These are phyloP conservation scores for Drosophila bipectinata DNA, from an alignment of 1,140 invertebrate species.

Conservation along the genomic window DNA sequence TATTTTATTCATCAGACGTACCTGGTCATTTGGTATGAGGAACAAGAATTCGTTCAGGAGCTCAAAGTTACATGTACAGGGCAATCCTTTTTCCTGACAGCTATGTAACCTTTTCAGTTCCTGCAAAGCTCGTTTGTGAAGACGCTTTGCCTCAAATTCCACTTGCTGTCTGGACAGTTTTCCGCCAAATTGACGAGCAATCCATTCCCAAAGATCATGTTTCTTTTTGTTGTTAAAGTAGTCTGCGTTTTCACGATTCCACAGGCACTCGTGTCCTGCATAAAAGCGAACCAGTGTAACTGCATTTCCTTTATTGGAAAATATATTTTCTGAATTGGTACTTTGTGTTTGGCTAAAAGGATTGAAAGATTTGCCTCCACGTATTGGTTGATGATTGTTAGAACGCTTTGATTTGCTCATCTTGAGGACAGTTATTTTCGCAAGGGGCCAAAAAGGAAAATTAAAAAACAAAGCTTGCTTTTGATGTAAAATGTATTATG, in stretches of 20 bases:
- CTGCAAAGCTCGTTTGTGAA: constrained; percentile 11
- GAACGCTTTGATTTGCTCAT: constrained; percentile 10
- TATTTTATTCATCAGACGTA: neutral
- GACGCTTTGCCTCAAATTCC: constrained; percentile 3
- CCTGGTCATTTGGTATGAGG: constrained; percentile 4
- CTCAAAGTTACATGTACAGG: constrained; percentile 4
- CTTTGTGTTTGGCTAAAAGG: neutral
- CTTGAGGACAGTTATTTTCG: neutral
- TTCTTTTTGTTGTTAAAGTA: constrained; percentile 13
- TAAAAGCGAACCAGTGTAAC: constrained; percentile 38
- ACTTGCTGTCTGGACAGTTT: constrained; percentile 3
- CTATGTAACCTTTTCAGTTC: constrained; percentile 17
- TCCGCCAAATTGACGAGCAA: constrained; percentile 29
- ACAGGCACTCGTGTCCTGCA: constrained; percentile 39
- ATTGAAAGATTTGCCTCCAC: neutral
- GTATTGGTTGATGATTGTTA: neutral
- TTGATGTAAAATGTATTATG: neutral
- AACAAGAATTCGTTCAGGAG: constrained; percentile 28
- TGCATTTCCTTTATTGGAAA: constrained; percentile 14
- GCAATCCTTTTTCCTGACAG: neutral
- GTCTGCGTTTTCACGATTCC: constrained; percentile 24
- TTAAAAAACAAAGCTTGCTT: neutral
- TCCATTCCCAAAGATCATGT: constrained; percentile 18
- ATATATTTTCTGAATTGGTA: neutral
- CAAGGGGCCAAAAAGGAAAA: constrained; percentile 1